phyloP scores from a whole-genome alignment of 2,888 invertebrate genomes.

The Meteorus colon region DNA sequence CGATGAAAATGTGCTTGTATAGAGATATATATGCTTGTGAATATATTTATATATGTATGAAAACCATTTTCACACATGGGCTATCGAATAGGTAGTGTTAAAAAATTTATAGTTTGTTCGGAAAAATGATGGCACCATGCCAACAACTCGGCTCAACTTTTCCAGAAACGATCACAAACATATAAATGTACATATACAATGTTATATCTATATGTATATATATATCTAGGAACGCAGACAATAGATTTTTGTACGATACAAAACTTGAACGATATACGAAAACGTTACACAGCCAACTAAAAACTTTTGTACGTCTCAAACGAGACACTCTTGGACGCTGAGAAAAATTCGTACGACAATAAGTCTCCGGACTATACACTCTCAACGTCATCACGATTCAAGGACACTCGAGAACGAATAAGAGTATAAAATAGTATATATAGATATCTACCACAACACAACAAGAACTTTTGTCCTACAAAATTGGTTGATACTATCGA shows the following conservation, averaged over 20 bases:
- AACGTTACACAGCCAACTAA: constrained; percentile 19
- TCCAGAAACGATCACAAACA: constrained; percentile 25
- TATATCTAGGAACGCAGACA: constrained; percentile 1
- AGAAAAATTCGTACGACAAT: constrained; percentile 11
- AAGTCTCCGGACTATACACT: neutral
- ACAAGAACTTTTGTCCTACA: neutral
- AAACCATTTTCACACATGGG: constrained; percentile 31
- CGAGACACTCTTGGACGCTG: constrained; percentile 11
- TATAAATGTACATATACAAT: neutral
- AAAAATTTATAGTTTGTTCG: constrained; percentile 38
- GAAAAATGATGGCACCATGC: constrained; percentile 35
- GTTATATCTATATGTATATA: neutral
- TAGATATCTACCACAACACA: neutral
- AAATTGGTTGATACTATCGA: neutral
- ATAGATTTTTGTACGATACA: constrained; percentile 19
- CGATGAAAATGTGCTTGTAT: constrained; percentile 29
- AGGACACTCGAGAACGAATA: constrained; percentile 7
- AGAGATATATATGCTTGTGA: neutral
- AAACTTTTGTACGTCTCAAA: constrained; percentile 12
- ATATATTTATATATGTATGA: neutral
- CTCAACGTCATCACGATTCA: constrained; percentile 16
- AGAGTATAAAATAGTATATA: constrained; percentile 6
- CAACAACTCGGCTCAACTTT: constrained; percentile 26
- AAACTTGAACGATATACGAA: constrained; percentile 13
- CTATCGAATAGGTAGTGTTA: constrained; percentile 34